These are phyloP conservation scores for Amblyraja radiata DNA, from an alignment of 2,797 vertebrate genomes.

Conservation along the genomic window DNA sequence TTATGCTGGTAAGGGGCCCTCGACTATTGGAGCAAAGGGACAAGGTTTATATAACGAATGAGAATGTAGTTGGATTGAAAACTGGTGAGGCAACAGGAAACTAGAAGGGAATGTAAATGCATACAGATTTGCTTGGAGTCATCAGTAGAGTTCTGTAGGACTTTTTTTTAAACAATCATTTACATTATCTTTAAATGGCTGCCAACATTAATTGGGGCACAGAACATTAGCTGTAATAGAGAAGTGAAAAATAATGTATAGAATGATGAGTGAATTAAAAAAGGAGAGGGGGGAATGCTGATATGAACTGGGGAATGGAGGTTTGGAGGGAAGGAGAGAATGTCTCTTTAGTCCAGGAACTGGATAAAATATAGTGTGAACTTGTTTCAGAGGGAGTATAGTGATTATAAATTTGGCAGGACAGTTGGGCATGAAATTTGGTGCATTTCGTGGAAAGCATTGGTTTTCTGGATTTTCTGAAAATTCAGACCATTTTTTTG, in stretches of 20 bases:
- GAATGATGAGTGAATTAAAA: not conserved
- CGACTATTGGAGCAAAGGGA: not conserved
- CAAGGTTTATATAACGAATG: not conserved
- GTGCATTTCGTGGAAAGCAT: not conserved
- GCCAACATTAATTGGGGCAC: not conserved
- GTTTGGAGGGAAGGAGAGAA: not conserved
- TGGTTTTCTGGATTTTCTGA: not conserved
- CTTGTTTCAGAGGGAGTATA: not conserved
- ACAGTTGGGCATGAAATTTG: not conserved
- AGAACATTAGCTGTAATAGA: not conserved
- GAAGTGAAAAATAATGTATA: not conserved
- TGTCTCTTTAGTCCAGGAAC: not conserved
- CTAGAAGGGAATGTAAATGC: not conserved
- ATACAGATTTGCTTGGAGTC: not conserved
- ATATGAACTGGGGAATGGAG: not conserved
- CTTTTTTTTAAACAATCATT: not conserved
- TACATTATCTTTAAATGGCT: not conserved
- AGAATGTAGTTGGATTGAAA: not conserved
- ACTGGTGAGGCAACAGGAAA: slow-evolving; percentile 19
- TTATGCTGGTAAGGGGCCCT: not conserved
- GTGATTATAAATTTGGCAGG: not conserved
- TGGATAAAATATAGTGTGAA: not conserved
- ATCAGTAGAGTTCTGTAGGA: not conserved
- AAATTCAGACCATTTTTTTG: not conserved
- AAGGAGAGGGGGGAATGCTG: not conserved